phyloP scores from a whole-genome alignment of 2,797 vertebrate genomes.

The Schizopygopsis pylzovi region DNA sequence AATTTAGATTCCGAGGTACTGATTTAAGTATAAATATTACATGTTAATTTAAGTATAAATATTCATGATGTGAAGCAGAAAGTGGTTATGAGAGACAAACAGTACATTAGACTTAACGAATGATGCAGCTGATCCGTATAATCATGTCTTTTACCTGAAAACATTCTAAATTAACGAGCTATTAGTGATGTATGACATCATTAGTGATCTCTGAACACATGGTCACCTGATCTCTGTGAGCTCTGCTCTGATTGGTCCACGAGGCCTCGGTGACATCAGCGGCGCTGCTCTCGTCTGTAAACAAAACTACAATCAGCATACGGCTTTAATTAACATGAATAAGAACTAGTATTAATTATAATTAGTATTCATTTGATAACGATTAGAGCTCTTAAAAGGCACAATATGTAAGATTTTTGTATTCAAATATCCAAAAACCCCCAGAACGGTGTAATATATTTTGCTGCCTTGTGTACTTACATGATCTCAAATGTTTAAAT shows the following conservation, averaged over 20 bases:
- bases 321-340: neutral
- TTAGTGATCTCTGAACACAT: neutral
- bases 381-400: too few relatives aligned
- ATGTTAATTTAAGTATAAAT: too few relatives aligned
- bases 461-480: too few relatives aligned
- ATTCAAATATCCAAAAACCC: too few relatives aligned
- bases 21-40: neutral
- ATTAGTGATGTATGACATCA: neutral
- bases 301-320: conserved; percentile 19
- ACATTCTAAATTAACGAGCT: neutral
- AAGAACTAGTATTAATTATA: neutral
- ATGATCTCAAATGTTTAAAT: too few relatives aligned
- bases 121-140: neutral
- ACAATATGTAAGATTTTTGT: too few relatives aligned
- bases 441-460: too few relatives aligned
- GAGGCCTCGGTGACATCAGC: conserved; percentile 61
- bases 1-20: neutral
- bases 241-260: conserved; percentile 50
- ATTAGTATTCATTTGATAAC: too few relatives aligned
- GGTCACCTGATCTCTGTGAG: conserved; percentile 56
- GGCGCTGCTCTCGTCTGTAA: conserved; percentile 61
- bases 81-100: neutral
- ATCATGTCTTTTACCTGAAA: neutral
- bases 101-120: neutral
- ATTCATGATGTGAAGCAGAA: too few relatives aligned